These are phyloP conservation scores for Salvelinus namaycush DNA, from an alignment of 2,113 vertebrate genomes.

Conservation along the genomic window DNA sequence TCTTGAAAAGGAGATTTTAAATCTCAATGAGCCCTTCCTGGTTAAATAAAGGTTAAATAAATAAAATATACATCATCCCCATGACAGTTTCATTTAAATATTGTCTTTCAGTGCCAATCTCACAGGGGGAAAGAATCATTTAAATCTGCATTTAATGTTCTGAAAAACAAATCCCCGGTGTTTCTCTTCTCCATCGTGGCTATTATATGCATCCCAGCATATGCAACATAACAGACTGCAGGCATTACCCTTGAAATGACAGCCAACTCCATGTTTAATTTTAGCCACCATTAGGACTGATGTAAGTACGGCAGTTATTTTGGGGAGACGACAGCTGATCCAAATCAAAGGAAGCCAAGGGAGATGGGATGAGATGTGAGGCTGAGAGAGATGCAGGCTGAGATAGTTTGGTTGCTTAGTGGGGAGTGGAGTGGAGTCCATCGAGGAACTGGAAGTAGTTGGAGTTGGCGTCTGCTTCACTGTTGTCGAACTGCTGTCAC, in stretches of 20 bases:
- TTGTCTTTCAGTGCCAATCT: too few species aligned
- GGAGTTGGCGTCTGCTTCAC: constrained; percentile 39
- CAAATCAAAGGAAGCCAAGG: not conserved
- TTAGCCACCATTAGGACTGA: constrained; percentile 22
- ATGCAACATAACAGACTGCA: not conserved
- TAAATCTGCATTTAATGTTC: too few species aligned
- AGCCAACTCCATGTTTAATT: constrained; percentile 62
- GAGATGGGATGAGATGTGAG: not conserved
- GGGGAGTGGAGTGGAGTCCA: not conserved
- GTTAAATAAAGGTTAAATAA: too few species aligned
- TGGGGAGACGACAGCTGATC: constrained; percentile 47
- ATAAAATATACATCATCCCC: too few species aligned
- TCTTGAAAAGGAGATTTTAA: too few species aligned
- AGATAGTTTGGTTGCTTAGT: not conserved
- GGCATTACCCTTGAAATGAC: constrained; percentile 56
- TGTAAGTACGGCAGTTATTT: constrained; percentile 57
- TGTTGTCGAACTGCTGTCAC: constrained; percentile 9
- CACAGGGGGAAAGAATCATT: too few species aligned
- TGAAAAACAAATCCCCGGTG: too few species aligned
- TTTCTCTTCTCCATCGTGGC: too few species aligned
- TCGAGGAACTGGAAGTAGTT: constrained; percentile 29
- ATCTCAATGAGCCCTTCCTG: too few species aligned
- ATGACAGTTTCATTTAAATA: too few species aligned
- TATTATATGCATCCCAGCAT: too few species aligned
- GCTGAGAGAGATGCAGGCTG: not conserved